Base-by-base conservation (phyloP, 2,888 invertebrate genomes). In the Chrysodeixis includens region DNA sequence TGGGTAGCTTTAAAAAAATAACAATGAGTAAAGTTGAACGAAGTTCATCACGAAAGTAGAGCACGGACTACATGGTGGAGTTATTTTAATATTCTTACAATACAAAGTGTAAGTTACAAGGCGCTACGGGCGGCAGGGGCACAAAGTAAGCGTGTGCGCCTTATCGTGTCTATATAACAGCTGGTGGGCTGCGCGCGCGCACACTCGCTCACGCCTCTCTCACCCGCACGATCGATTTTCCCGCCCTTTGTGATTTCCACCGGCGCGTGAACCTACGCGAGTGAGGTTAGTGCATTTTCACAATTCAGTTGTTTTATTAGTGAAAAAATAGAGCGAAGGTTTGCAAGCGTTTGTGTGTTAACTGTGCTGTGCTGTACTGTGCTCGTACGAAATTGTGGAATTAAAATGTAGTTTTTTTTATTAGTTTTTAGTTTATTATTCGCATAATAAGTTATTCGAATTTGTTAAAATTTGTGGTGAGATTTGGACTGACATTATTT, bases 161-260 rank as follows among this genome's bases (percentile, higher is more conserved):
- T 92, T 93, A 92, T 92, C 93, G 86, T 83, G 86, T 86, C 81
- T 93, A 94, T 94, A 94, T 86, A 94, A 93, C 86, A 66, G 83
- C 78, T 69, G 85, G 60, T 67, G 52, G 74, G 74, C 26, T 86
- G 94, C 93, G 93, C 94, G 92, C 89, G 93, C 94, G 92, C 94
- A 91, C 94, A 93, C 88, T 93, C 88, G 92, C 86, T 86, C 66
- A 83, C 86, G 76, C 86, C 86, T 85, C 88, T 88, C 88, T 79
- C 88, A 65, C 85, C 84, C 82, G 90, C 87, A 87, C 92, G 88
- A 87, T 84, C 90, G 88, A 87, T 91, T 90, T 56, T 77, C 83
- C 86, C 90, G 86, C 89, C 89, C 88, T 88, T 88, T 89, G 85
- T 86, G 73, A 79, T 88, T 90, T 88, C 84, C 85, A 88, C 83